Base-by-base conservation (phyloP, 1,140 invertebrate species). In the Phymastichus coffea region DNA sequence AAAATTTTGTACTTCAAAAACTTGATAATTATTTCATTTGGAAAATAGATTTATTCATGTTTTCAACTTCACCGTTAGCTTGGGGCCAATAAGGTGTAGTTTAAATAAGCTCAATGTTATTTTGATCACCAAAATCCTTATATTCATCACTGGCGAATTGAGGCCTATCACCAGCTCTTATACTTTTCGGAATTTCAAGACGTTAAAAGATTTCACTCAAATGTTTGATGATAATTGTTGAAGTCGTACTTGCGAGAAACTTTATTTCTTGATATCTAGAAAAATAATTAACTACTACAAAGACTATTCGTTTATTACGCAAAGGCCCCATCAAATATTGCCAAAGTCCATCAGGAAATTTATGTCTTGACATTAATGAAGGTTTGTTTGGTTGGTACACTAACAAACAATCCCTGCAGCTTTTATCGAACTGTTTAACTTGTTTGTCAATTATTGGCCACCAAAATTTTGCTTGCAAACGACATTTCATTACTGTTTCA, bases 381-480 rank as follows among this genome's bases (percentile, higher is more conserved):
- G 61, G 44, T 49, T 26, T 35, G 19, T 55, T 23, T 1, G 52
- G 41, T 40, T 40, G 37, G 4, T 7, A 40, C 9, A 17, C 37
- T 40, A 40, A 40, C 15, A 61, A 40, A 58, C 63, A 61, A 15
- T 56, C 30, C 26, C 4, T 4, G 51, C 63, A 59, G 15, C 19
- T 43, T 53, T 64, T 65, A 9, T 69, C 43, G 12, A 43, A 12
- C 15, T 63, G 40, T 66, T 74, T 62, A 20, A 71, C 64, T 23
- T 61, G 38, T 40, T 48, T 60, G 30, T 74, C 64, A 9, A 69
- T 73, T n/a, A 40, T 56, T 17, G 68, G 63, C 33, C 61, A 75
- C 66, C 71, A 73, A 10, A 75, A 67, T 60, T 74, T 74, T 49
- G 68, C 52, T 25, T 70, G n/a, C 22, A 72, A 40, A 19, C 68